Base-by-base conservation (phyloP, 2,888 invertebrate genomes). In the Cephus runcator region DNA sequence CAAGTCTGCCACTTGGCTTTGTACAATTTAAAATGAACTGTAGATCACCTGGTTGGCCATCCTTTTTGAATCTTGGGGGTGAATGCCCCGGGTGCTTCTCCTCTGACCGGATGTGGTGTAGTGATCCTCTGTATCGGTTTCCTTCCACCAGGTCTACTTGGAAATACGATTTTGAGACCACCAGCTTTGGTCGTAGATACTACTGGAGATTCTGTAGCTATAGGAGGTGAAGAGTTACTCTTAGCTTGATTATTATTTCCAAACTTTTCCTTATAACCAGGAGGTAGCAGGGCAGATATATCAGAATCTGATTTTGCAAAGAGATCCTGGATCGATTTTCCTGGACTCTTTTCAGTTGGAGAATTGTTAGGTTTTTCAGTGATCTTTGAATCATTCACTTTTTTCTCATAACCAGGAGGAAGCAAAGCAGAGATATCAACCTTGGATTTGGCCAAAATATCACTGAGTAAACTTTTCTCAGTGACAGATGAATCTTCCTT, bases 31-130 rank as follows among this genome's bases (percentile, higher is more conserved):
- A 71, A 30, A n/a, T 68, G 23, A 56, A 36, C 33, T 15, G 15
- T 73, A 15, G 74, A 79, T 88, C 92, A 96, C 94, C 97, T 95
- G 34, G 94, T 94, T 1, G 97, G 97, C 94, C 97, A 97, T 83
- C 97, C 97, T 91, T 96, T 97, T 82, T 95, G 95, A 85, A 97
- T 97, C 76, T 95, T 94, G 11, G 96, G 96, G 0, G 92, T 89
- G 0, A 93, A 93, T 1, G 92, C 91, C 78, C 90, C 92, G 69
- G 94, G 93, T 3, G 93, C 93, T 36, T 92, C 92, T 3, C 83
- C 90, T 36, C 89, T 83, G 81, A 88, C 79, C 23, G 94, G 83
- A 6, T 82, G 81, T 4, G 94, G 93, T 11, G 95, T 95, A 1
- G 94, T 93, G n/a, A 91, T 91, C 89, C 94, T 93, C 86, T 94